Conservation (phyloP, 53 echinoderm and acorn worm genomes). For the Apostichopus leukothele region DNA sequence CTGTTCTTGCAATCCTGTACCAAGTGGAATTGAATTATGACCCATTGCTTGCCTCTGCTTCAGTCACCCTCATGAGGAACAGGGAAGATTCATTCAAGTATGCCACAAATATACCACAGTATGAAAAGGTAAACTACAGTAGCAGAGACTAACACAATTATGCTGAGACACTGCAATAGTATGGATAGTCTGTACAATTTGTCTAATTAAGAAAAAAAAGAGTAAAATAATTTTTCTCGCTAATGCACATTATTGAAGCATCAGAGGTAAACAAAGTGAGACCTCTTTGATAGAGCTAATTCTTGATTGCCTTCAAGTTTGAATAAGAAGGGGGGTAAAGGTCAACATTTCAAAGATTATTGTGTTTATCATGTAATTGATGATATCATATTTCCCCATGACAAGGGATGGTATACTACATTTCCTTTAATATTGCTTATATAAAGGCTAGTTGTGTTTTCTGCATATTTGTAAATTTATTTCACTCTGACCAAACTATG, state of each 20-base stretch:
- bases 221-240: not conserved
- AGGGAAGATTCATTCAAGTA: constrained; percentile 45
- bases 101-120: constrained; percentile 44
- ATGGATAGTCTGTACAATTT: not conserved
- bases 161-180: not conserved
- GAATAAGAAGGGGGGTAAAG: too few relatives aligned
- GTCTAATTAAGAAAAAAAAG: not conserved
- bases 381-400: not conserved
- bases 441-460: too few relatives aligned
- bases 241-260: not conserved
- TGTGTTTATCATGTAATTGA: not conserved
- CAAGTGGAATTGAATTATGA: constrained; percentile 31
- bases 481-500: too few relatives aligned
- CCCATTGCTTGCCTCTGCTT: constrained; percentile 25
- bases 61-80: constrained; percentile 11
- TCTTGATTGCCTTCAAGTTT: too few relatives aligned
- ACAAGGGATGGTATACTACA: too few relatives aligned
- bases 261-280: not conserved
- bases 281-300: too few relatives aligned
- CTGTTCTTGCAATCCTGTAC: constrained; percentile 32
- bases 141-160: not conserved
- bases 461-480: too few relatives aligned
- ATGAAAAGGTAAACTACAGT: constrained; percentile 17
- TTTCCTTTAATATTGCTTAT: too few relatives aligned
- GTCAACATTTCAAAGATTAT: too few relatives aligned